Base-by-base conservation (phyloP, 2,797 vertebrate species). In the Neosilurus hyrtlii region DNA sequence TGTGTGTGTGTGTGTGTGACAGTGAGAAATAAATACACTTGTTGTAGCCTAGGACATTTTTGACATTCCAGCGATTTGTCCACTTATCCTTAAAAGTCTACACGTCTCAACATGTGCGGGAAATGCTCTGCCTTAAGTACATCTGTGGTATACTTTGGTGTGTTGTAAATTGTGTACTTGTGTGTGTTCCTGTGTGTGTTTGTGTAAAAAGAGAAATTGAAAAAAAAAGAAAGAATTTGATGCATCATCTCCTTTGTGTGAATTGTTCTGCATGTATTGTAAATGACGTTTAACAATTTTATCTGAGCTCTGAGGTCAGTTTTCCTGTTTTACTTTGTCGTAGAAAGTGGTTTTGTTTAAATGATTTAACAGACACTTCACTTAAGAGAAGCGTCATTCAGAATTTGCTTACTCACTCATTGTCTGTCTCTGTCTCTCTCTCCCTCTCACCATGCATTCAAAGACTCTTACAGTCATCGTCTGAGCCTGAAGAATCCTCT, bases 11-110 rank as follows among this genome's bases (percentile, higher is more conserved):
- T 26, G 79, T 26, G 68, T n/a, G 6, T 43, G 1, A 0, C 56
- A 61, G 77, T 78, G 75, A 78, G 68, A 84, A 88, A 84, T 59
- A 75, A 85, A 82, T 85, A 83, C 80, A 81, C 75, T 79, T 78
- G 62, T 70, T 78, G 66, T 75, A n/a, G 76, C 82, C 24, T 0
- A 63, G 82, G 80, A 83, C 37, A 83, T 87, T 76, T 85, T 87
- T 88, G 52, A 65, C 83, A 88, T 87, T 86, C 86, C 88, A 72
- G 0, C 49, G 59, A 85, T 87, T 80, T 79, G 82, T 80, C 81
- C 83, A 84, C 81, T 75, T 83, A 76, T 84, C 54, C 73, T 86
- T 83, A 67, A 62, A 30, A 81, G 35, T 70, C 26, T 77, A 73
- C 88, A 72, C n/a, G 83, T 84, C 80, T 66, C 71, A 66, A 74